Evolutionary conservation across 2,797 vertebrate genomes (phyloP).

Genomic region (Aselliscus stoliczkanus): DNA sequence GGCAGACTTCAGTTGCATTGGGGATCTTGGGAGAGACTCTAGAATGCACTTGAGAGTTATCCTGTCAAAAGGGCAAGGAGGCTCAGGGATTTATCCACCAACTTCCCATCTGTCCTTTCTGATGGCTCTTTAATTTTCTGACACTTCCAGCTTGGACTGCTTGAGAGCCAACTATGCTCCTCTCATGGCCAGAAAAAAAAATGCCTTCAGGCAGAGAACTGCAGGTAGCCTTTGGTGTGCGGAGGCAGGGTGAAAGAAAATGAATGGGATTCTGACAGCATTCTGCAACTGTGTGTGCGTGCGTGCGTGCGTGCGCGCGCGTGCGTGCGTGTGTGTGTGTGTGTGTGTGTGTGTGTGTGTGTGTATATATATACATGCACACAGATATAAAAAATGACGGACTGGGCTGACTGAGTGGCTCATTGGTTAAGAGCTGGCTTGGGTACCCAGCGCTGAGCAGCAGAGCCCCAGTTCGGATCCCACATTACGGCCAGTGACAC

Average conservation of each 20-base stretch:
- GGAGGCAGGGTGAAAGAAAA: neutral
- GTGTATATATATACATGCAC: too few species aligned
- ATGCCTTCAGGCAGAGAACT: neutral
- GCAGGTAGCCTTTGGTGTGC: neutral
- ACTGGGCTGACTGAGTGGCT: too few species aligned
- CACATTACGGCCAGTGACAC: too few species aligned
- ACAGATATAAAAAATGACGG: neutral
- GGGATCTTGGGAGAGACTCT: neutral
- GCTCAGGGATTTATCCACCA: neutral
- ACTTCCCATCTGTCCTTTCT: neutral
- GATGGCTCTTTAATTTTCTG: neutral
- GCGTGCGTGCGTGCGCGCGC: neutral
- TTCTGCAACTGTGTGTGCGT: neutral
- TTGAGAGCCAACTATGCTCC: neutral
- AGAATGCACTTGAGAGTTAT: neutral
- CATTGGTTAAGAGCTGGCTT: too few species aligned
- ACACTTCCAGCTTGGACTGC: neutral
- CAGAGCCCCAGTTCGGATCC: too few species aligned
- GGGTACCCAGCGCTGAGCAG: too few species aligned
- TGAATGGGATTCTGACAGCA: neutral
- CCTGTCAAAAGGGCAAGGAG: neutral
- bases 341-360: fast-evolving
- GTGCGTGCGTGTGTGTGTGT: neutral
- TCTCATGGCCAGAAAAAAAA: neutral
- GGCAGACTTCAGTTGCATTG: neutral